phyloP scores from a whole-genome alignment of 2,797 vertebrate species.

The Allobates femoralis region DNA sequence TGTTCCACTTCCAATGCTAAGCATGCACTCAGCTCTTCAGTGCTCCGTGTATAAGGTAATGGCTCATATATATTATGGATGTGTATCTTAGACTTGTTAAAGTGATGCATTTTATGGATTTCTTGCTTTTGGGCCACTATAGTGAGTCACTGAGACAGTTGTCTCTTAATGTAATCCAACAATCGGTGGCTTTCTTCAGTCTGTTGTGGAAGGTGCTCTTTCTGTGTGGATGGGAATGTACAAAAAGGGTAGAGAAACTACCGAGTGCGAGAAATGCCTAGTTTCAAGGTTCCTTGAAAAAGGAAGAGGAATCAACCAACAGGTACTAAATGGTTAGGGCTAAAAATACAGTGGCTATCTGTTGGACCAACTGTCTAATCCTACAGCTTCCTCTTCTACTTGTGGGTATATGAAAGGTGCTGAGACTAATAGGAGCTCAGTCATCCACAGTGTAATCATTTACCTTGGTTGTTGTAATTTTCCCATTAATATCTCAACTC shows the following conservation, averaged over 20 bases:
- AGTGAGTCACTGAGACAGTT: not conserved
- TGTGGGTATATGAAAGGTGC: not conserved
- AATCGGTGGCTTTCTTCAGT: slow-evolving; percentile 2
- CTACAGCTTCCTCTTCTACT: not conserved
- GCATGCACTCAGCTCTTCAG: slow-evolving; percentile 24
- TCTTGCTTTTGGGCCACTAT: no score
- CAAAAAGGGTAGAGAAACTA: slow-evolving; percentile 24
- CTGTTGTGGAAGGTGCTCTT: not conserved
- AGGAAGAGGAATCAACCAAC: slow-evolving; percentile 20
- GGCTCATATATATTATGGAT: not conserved
- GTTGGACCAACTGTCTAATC: not conserved
- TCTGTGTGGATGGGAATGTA: not conserved
- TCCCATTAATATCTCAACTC: not conserved
- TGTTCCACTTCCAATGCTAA: not conserved
- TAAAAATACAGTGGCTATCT: not conserved
- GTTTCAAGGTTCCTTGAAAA: slow-evolving; percentile 38
- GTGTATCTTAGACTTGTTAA: not conserved
- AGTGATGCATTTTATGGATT: not conserved
- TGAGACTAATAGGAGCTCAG: not conserved
- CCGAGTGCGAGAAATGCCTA: slow-evolving; percentile 28
- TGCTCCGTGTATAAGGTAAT: slow-evolving; percentile 25
- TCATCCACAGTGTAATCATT: not conserved
- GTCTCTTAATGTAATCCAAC: not conserved
- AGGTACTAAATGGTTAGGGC: not conserved
- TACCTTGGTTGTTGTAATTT: not conserved